Evolutionary conservation across 2,113 vertebrate genomes (phyloP).

Genomic region (Oreochromis tanganicae): DNA sequence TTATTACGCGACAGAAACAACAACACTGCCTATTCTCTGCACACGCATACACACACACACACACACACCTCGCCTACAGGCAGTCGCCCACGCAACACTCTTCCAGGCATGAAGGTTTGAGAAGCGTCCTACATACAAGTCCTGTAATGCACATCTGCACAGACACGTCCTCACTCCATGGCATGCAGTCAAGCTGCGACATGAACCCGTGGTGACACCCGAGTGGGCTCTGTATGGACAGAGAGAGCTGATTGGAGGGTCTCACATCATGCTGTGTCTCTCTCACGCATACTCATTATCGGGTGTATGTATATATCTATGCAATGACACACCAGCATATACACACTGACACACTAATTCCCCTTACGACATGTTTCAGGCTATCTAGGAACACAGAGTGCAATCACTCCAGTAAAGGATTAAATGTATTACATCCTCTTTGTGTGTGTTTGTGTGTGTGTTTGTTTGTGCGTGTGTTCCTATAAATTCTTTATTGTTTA

Average conservation of each 20-base stretch:
- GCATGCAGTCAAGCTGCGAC: background rate
- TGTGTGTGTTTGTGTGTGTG: background rate
- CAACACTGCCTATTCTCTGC: background rate
- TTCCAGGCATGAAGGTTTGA: conserved; percentile 28
- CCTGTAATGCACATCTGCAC: background rate
- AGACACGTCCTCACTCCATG: background rate
- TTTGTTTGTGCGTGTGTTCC: background rate
- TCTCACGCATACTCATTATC: background rate
- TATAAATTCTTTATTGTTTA: conserved; percentile 9
- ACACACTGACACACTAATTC: background rate
- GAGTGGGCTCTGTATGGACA: conserved; percentile 5
- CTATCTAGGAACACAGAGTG: conserved; percentile 34
- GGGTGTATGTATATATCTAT: background rate
- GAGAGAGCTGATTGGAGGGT: conserved; percentile 19
- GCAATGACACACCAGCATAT: background rate
- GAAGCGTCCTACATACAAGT: conserved; percentile 6
- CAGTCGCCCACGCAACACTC: conserved; percentile 34
- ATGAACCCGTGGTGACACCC: conserved; percentile 37
- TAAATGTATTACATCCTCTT: conserved; percentile 11
- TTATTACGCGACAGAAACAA: conserved; percentile 31
- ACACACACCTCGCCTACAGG: conserved; percentile 18
- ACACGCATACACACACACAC: background rate
- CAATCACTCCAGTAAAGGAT: conserved; percentile 16
- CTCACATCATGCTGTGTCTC: background rate
- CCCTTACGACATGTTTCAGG: background rate